These are phyloP conservation scores for Lontra canadensis DNA, from an alignment of 2,113 vertebrate genomes.

Conservation along the genomic window DNA sequence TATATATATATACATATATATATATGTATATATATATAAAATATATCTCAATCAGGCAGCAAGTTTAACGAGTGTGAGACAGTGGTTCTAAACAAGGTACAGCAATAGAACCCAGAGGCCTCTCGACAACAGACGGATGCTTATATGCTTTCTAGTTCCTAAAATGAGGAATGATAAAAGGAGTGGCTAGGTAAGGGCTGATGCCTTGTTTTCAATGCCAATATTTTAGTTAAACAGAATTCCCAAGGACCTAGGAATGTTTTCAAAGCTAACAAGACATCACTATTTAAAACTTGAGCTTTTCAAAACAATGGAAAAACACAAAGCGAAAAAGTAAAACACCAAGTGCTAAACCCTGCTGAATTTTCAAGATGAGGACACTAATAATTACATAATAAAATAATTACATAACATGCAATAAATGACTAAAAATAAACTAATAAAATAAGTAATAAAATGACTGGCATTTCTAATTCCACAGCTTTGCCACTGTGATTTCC, in stretches of 20 bases:
- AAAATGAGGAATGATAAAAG: background rate
- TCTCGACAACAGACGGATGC: background rate
- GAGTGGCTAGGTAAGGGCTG: background rate
- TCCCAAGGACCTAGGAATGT: background rate
- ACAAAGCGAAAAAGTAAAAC: background rate
- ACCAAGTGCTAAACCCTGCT: background rate
- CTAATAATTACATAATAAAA: background rate
- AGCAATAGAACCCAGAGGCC: background rate
- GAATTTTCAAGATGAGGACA: background rate
- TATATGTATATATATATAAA: no score
- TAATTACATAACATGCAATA: background rate
- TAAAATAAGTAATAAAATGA: background rate
- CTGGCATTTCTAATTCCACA: background rate
- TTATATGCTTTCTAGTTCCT: background rate
- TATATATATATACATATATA: no score
- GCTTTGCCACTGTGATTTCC: background rate
- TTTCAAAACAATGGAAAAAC: background rate
- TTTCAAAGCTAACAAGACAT: background rate
- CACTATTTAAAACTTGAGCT: background rate
- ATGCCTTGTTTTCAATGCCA: background rate
- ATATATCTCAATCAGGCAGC: background rate
- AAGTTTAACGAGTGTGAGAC: background rate
- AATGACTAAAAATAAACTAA: background rate
- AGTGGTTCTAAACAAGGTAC: background rate
- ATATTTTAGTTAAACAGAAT: background rate